Base-by-base conservation (phyloP, 1,140 invertebrate species). In the Linepithema humile region DNA sequence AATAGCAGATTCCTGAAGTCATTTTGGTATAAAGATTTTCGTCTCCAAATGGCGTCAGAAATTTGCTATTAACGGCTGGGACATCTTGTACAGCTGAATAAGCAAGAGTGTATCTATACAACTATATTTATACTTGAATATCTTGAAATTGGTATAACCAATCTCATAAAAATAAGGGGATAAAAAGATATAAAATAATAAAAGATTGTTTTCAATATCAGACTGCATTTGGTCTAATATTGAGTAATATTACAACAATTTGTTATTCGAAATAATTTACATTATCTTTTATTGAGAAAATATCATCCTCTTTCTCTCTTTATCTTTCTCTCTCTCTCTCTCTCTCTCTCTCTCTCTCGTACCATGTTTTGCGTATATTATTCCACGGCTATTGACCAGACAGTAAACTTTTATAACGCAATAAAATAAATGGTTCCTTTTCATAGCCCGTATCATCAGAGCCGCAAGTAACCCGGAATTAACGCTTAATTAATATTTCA, bases 401-500 rank as follows among this genome's bases (percentile, higher is more conserved):
- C n/a, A 3, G 10, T 48, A n/a, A 48, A 48, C 7, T 67, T 69
- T 69, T 29, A 69, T 69, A 32, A 50, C 3, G 3, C 12, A 29
- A 69, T 48, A 48, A 69, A 23, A 26, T 43, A 26, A 65, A 65
- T 60, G 15, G 20, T 23, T 55, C 23, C 3, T 55, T 55, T 4
- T 12, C 20, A 23, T 7, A 15, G 20, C 26, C 32, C 17, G 7
- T 53, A 15, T 67, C 40, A 26, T 45, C 40, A n/a, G n/a, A 23
- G 23, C 5, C 40, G 50, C 23, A 38, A 43, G 35, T 75, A 62
- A 43, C 26, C 4, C 9, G 32, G 40, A 59, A 23, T 74, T 29
- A 65, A 75, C 7, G 20, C 26, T 69, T 23, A 72, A 87, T 87
- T 77, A 77, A 86, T 70, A 70, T 62, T 83, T 86, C 77, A 83